Base-by-base conservation (phyloP, 2,797 vertebrate species). In the Lagothrix lagotricha region DNA sequence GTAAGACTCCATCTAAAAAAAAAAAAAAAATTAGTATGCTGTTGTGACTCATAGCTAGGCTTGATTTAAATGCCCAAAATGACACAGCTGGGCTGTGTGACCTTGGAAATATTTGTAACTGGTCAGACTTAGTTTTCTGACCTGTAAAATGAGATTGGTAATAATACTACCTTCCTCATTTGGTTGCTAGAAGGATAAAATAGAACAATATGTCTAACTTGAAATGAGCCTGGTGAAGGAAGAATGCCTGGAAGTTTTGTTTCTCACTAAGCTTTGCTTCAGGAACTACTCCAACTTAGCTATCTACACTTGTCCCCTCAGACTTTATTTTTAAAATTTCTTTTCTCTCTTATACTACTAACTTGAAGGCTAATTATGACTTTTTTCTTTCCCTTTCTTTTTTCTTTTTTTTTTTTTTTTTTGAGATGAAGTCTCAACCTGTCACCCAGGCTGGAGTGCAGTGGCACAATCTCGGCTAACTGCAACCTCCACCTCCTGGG, bases 181-280 rank as follows among this genome's bases (percentile, higher is more conserved):
- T 4, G 1, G 54, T 83, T 90, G 44, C 50, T 46, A 17, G 19
- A 86, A 48, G 46, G 33, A 79, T 86, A 52, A 87, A 72, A 50
- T 84, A 48, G 93, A 79, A 28, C 33, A 50, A 6, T 67, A 52
- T 44, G 61, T 70, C n/a, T 82, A 77, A 73, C 79, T 81, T 76
- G 82, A 94, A 80, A 95, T 44, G 88, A n/a, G 4, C 11, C 50
- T 73, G 12, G 30, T 89, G 92, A 97, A 87, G 92, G n/a, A 92
- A 92, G 48, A 19, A 67, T 48, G 30, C 2, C 54, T 90, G 3
- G 5, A 93, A 94, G 30, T 22, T 93, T 64, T 50, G 33, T 46
- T 61, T 96, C 46, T 83, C 44, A 44, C 50, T 77, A 64, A 70
- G 4, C n/a, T 30, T 92, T 86, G 41, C 26, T 90, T 96, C 90